phyloP scores from a whole-genome alignment of 2,113 vertebrate species.

The Neolamprologus modestus region DNA sequence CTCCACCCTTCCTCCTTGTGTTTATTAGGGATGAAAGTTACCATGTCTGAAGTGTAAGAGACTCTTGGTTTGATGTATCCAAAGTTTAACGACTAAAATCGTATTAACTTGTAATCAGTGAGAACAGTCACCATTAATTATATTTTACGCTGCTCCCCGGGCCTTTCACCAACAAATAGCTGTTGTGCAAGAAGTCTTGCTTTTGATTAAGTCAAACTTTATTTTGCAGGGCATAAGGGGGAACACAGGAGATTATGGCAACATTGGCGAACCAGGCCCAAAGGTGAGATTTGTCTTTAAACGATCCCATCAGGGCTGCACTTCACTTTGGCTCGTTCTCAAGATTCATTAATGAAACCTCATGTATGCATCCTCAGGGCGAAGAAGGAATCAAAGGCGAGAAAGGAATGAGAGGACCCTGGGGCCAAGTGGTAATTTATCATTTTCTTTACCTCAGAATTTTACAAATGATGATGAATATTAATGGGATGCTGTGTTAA shows the following conservation, averaged over 20 bases:
- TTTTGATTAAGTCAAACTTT: neutral
- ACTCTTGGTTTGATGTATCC: neutral
- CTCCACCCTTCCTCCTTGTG: neutral
- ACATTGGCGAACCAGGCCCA: constrained; percentile 59
- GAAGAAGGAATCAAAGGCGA: constrained; percentile 65
- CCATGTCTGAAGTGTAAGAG: neutral
- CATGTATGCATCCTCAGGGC: constrained; percentile 44
- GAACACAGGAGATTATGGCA: constrained; percentile 53
- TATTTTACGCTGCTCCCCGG: neutral
- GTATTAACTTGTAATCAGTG: neutral
- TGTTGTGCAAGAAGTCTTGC: neutral
- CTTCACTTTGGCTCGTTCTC: neutral
- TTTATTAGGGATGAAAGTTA: neutral
- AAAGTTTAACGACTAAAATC: neutral
- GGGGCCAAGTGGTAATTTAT: constrained; percentile 54
- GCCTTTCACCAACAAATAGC: neutral
- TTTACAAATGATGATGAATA: neutral
- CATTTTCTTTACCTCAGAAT: neutral
- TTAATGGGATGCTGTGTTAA: constrained; percentile 28
- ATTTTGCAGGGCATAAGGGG: constrained; percentile 54
- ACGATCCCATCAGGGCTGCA: neutral
- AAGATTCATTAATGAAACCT: constrained; percentile 20
- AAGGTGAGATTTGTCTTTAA: constrained; percentile 35
- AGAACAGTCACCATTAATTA: neutral
- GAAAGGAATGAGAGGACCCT: constrained; percentile 65